Percentiles rank a stretch among this genome's conserved stretches.
These are phyloP conservation scores for Lagorchestes hirsutus DNA, from an alignment of 2,797 vertebrate species.

Conservation along the genomic window DNA sequence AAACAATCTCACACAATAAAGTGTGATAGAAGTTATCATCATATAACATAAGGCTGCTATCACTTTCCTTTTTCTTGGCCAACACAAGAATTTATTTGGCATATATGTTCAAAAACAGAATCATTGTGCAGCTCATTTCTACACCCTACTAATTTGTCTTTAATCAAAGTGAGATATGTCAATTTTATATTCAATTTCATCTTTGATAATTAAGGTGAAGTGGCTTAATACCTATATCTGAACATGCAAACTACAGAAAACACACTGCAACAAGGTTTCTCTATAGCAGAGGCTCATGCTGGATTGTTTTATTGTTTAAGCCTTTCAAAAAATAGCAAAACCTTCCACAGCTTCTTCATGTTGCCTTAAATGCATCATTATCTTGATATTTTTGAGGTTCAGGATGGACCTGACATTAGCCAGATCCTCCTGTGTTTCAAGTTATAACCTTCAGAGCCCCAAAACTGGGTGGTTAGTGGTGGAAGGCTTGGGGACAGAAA, in stretches of 20 bases:
- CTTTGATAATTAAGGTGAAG: not conserved
- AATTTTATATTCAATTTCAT: slow-evolving; percentile 24
- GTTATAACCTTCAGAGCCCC: not conserved
- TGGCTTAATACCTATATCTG: not conserved
- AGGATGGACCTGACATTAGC: slow-evolving; percentile 25
- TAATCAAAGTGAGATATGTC: slow-evolving; percentile 1
- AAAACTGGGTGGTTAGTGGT: not conserved
- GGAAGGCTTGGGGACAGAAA: slow-evolving; percentile 3
- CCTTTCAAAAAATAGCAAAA: slow-evolving; percentile 23
- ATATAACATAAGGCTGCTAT: not conserved
- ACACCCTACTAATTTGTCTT: slow-evolving; percentile 11
- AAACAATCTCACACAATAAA: not conserved
- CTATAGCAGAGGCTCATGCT: not conserved
- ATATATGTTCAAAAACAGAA: not conserved
- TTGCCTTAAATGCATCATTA: not conserved
- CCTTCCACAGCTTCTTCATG: slow-evolving; percentile 4
- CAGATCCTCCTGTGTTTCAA: not conserved
- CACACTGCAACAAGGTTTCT: not conserved
- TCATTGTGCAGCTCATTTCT: not conserved
- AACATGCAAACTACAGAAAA: not conserved
- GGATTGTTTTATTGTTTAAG: not conserved
- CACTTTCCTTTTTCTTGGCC: slow-evolving; percentile 21
- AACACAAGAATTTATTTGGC: slow-evolving; percentile 8
- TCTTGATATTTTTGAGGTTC: slow-evolving; percentile 16
- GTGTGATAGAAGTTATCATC: not conserved